Evolutionary conservation across 2,888 invertebrate species (phyloP), one percentile per base, ranked within the genome.

Genomic region (Lymantria dispar): DNA sequence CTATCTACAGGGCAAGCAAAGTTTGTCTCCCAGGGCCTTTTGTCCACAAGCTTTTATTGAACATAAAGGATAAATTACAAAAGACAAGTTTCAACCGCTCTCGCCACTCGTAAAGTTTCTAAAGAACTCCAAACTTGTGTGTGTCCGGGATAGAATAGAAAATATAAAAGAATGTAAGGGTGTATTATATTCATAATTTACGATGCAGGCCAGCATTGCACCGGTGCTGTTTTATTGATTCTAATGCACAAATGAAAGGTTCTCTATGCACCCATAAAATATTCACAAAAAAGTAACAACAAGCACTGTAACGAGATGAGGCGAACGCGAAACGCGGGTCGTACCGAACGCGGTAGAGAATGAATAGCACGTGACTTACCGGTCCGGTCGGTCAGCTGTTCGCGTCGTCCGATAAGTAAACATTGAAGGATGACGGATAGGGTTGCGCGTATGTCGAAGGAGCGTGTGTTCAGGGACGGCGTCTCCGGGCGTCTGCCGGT

Each of bases 401-500:
- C 85, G 83, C 79, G 80, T 77, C 82, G 81, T 83, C 83, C 83
- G 83, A 77, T 81, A 80, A 81, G 89, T 90, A 90, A 90, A 88
- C 89, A 88, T 85, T 87, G 87, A 79, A 77, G 83, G 82, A 77
- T 82, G 83, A 79, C 77, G 82, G 76, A 79, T 78, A 74, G 83
- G 76, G 77, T 76, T 66, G 78, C 71, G 78, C 80, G 80, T 67
- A 76, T 71, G 72, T 67, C 72, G 74, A 74, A 77, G 80, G 77
- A 75, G 77, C 85, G 85, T 86, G 81, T 75, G 80, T 62, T 73
- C 83, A 70, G 92, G 70, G 85, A 86, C 73, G 91, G 80, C 88
- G 78, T 91, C 92, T 74, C 87, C 86, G 85, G 92, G 90, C 92
- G 92, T 93, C 92, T 92, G 92, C 85, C 86, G 90, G 92, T 92